phyloP scores from a whole-genome alignment of 1,140 invertebrate genomes.

The Drosophila subpulchrella region DNA sequence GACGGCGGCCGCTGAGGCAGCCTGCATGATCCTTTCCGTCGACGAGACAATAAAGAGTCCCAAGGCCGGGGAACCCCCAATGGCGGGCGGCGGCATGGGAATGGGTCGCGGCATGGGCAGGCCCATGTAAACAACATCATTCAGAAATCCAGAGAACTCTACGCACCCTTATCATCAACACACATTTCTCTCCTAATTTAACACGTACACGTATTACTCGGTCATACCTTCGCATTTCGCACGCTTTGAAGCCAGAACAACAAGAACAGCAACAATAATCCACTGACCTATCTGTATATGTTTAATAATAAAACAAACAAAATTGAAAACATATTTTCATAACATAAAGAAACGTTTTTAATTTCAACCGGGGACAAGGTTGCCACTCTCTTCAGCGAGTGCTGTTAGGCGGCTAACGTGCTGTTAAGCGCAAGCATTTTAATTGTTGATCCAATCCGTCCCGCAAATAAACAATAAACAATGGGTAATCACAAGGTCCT shows the following conservation, averaged over 20 bases:
- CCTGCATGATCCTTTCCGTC: constrained; percentile 97
- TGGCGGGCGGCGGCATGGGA: constrained; percentile 85
- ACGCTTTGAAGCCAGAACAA: constrained; percentile 45
- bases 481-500: constrained; percentile 75
- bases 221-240: constrained; percentile 49
- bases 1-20: constrained; percentile 97
- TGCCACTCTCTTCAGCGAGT: constrained; percentile 2
- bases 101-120: constrained; percentile 90
- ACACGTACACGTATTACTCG: constrained; percentile 72
- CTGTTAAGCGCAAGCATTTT: constrained; percentile 20
- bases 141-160: constrained; percentile 27
- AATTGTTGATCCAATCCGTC: constrained; percentile 23
- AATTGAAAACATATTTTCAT: constrained; percentile 61
- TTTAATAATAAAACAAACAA: constrained; percentile 62
- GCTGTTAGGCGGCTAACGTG: constrained; percentile 8
- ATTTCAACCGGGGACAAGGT: constrained; percentile 4
- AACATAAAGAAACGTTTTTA: constrained; percentile 41
- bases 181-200: constrained; percentile 65
- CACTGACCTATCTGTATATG: constrained; percentile 67
- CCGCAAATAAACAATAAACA: constrained; percentile 41
- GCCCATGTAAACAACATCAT: constrained; percentile 85
- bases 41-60: constrained; percentile 99
- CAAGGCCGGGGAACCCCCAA: constrained; percentile 87
- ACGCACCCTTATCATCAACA: constrained; percentile 49
- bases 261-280: constrained; percentile 45